Base-by-base conservation (phyloP, 2,888 invertebrate genomes). In the Netelia melanura region DNA sequence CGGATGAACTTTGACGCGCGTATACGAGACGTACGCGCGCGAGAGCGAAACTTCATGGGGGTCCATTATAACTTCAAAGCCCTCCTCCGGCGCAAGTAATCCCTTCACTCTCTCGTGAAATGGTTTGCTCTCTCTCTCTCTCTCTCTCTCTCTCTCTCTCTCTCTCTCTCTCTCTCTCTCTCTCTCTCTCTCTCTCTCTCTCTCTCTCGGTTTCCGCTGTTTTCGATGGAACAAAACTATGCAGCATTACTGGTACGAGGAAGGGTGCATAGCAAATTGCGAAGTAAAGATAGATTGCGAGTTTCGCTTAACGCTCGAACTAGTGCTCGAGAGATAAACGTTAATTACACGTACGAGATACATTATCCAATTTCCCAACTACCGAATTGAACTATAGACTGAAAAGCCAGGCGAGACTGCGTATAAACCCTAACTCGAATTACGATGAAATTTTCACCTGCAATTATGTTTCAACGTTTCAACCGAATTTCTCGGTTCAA, bases 51-150 rank as follows among this genome's bases (percentile, higher is more conserved):
- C 68, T 78, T 44, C 17, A 58, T 21, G 21, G 30, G 61, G 52
- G 68, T 78, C 78, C 62, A 78, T 78, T 78, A 78, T 30, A 78
- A 78, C 68, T 78, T 78, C 78, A 78, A 61, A 67, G 77, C 23
- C 52, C 10, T n/a, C 52, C 52, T 52, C n/a, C 52, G 52, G 6
- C 52, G 52, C 11, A 52, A 61, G 6, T 67, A 61, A 30, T 44
- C 58, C 67, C 58, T 74, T 48, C 23, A 17, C 65, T 56, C 43
- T 14, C 25, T 9, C 14, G 14, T 11, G 67, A 65, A 65, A 44
- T 58, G n/a, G 14, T 58, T 67, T 23, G n/a, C 9, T 58, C 43
- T 30, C 30, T 30, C 30, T 30, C 30, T 30, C 30, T 30, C 30
- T 30, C 30, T 30, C 30, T 30, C 30, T 30, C 17, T 17, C 17